A percentile compares a stretch with the other conserved stretches of the same genome.
Conservation (phyloP, 2,888 invertebrate genomes). For the Zele albiditarsus region DNA sequence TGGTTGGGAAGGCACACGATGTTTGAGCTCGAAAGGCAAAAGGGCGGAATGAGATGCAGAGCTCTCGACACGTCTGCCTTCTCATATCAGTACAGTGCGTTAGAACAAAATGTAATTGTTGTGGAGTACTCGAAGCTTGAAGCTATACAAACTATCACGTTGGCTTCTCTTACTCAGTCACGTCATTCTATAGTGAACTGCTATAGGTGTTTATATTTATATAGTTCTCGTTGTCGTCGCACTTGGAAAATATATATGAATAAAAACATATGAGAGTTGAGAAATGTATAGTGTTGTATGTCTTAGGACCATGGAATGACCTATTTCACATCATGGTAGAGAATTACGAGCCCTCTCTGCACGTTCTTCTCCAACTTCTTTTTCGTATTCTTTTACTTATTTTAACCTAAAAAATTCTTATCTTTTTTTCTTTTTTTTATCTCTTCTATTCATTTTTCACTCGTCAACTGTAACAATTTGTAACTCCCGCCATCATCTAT, state of each 20-base stretch:
- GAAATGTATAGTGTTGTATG: constrained; percentile 22
- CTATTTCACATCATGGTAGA: constrained; percentile 57
- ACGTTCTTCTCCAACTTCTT: constrained; percentile 18
- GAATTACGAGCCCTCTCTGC: constrained; percentile 31
- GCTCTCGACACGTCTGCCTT: neutral
- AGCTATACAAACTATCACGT: neutral
- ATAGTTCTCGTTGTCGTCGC: neutral
- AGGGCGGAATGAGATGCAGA: too few relatives aligned
- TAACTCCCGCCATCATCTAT: too few relatives aligned
- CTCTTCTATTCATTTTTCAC: neutral
- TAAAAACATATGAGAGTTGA: neutral
- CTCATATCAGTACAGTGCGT: neutral
- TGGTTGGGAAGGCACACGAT: too few relatives aligned
- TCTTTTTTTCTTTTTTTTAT: neutral
- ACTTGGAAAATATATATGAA: neutral
- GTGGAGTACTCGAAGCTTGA: neutral
- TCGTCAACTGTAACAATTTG: too few relatives aligned
- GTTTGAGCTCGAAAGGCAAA: too few relatives aligned
- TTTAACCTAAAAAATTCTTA: neutral
- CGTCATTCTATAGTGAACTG: neutral
- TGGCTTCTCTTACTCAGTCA: neutral
- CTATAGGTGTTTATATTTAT: neutral
- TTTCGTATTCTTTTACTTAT: constrained; percentile 9
- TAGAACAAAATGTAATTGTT: constrained; percentile 3
- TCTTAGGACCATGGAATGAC: constrained; percentile 53